A percentile compares a stretch with the other conserved stretches of the same genome.
Evolutionary conservation across 2,888 invertebrate species (phyloP).

Genomic region (Lasioglossum morio): DNA sequence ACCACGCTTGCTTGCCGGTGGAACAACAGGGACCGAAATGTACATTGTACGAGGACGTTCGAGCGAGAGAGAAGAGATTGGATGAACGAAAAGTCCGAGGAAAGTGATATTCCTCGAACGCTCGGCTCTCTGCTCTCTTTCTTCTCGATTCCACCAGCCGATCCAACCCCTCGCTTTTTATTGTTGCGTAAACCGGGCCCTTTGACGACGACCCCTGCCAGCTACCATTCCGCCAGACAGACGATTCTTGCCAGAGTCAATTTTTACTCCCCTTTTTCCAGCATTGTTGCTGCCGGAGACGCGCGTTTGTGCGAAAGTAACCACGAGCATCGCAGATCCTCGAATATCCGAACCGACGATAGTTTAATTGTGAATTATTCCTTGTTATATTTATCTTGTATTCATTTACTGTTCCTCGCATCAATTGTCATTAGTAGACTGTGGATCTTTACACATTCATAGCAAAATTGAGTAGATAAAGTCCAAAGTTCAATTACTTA

Average conservation of each 20-base stretch:
- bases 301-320: neutral
- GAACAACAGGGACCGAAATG: slow-evolving; percentile 14
- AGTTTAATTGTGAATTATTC: too few relatives aligned
- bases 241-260: slow-evolving; percentile 9
- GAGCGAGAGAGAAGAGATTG: slow-evolving; percentile 17
- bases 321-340: neutral
- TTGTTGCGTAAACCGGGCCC: slow-evolving; percentile 59
- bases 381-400: too few relatives aligned
- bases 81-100: slow-evolving; percentile 47
- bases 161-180: slow-evolving; percentile 1
- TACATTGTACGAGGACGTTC: neutral
- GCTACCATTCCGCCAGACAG: slow-evolving; percentile 6
- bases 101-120: slow-evolving; percentile 43
- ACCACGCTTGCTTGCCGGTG: neutral
- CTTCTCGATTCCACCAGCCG: slow-evolving; percentile 4
- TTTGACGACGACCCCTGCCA: slow-evolving; percentile 49
- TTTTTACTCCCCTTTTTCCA: neutral
- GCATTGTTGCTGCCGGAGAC: neutral
- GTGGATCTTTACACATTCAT: too few relatives aligned
- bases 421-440: too few relatives aligned
- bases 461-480: too few relatives aligned
- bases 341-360: neutral
- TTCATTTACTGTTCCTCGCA: too few relatives aligned
- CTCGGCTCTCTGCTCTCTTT: neutral
- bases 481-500: too few relatives aligned